Evolutionary conservation across 1,140 invertebrate genomes (phyloP).

Genomic region (Octopus bimaculoides): DNA sequence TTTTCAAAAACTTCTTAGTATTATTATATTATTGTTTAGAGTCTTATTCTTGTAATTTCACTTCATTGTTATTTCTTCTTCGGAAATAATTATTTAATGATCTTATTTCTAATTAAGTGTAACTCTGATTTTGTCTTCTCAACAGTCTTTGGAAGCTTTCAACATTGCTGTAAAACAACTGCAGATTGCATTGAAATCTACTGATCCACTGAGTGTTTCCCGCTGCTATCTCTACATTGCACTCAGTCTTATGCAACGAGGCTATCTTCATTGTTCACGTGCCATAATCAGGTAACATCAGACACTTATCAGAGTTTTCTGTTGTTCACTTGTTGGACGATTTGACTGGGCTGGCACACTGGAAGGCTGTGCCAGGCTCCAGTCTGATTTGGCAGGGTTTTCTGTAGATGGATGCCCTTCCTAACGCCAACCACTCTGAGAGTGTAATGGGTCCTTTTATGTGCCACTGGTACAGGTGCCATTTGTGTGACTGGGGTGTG

Average conservation of each 20-base stretch:
- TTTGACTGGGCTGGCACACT: not conserved
- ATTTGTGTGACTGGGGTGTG: too few species aligned
- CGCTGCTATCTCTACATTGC: slow-evolving; percentile 81
- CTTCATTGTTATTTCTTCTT: too few species aligned
- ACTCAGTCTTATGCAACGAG: slow-evolving; percentile 82
- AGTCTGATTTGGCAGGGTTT: not conserved
- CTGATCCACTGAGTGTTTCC: slow-evolving; percentile 74
- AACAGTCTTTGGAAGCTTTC: slow-evolving; percentile 79
- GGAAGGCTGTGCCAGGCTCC: not conserved
- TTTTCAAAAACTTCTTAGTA: too few species aligned
- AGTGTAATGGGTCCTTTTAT: too few species aligned
- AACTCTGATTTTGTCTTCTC: slow-evolving; percentile 20
- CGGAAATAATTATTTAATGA: too few species aligned
- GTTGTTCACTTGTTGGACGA: not conserved
- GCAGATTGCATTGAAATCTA: slow-evolving; percentile 72
- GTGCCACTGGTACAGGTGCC: too few species aligned
- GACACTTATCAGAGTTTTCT: not conserved
- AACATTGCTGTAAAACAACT: slow-evolving; percentile 82
- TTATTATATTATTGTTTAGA: too few species aligned
- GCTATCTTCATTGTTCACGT: slow-evolving; percentile 66
- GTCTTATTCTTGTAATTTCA: too few species aligned
- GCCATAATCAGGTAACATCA: slow-evolving; percentile 61
- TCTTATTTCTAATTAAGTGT: not conserved
- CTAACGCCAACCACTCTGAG: too few species aligned
- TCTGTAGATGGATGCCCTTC: too few species aligned